Evolutionary conservation across 1,140 invertebrate genomes (phyloP).

Genomic region (Diabrotica undecimpunctata): DNA sequence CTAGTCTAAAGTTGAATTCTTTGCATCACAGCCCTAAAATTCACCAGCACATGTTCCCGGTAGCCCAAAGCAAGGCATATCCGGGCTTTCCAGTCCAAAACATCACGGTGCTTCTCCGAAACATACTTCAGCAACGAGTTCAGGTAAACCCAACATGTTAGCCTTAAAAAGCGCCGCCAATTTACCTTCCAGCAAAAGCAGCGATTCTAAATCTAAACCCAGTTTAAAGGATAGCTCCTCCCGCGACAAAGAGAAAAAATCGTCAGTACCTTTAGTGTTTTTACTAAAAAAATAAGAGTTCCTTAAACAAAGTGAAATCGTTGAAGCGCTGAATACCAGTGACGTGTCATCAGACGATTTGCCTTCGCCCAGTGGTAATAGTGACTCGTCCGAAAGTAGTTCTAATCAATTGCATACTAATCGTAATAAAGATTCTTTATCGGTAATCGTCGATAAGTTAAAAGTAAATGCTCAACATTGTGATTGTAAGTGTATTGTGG

Average conservation of each 20-base stretch:
- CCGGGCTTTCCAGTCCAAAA: conserved; percentile 61
- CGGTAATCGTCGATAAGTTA: conserved; percentile 84
- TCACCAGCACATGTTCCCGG: conserved; percentile 66
- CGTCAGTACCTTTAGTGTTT: conserved; percentile 46
- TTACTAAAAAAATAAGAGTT: conserved; percentile 63
- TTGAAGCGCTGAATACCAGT: conserved; percentile 56
- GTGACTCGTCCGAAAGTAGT: conserved; percentile 45
- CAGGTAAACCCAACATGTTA: conserved; percentile 85
- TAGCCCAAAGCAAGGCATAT: conserved; percentile 59
- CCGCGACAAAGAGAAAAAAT: conserved; percentile 61
- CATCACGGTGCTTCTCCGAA: conserved; percentile 63
- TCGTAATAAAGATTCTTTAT: conserved; percentile 69
- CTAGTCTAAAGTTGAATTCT: conserved; percentile 52
- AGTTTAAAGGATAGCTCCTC: conserved; percentile 51
- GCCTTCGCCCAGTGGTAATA: conserved; percentile 53
- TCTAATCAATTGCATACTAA: conserved; percentile 39
- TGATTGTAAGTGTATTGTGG: no score
- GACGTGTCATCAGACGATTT: conserved; percentile 42
- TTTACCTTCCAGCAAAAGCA: conserved; percentile 53
- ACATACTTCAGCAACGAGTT: conserved; percentile 62
- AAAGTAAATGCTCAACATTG: conserved; percentile 69
- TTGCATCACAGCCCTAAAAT: conserved; percentile 70
- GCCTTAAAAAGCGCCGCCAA: conserved; percentile 76
- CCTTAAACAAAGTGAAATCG: conserved; percentile 65
- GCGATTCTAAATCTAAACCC: conserved; percentile 47